Conservation (phyloP, 2,797 vertebrate genomes). For the Rallus crepitans region DNA sequence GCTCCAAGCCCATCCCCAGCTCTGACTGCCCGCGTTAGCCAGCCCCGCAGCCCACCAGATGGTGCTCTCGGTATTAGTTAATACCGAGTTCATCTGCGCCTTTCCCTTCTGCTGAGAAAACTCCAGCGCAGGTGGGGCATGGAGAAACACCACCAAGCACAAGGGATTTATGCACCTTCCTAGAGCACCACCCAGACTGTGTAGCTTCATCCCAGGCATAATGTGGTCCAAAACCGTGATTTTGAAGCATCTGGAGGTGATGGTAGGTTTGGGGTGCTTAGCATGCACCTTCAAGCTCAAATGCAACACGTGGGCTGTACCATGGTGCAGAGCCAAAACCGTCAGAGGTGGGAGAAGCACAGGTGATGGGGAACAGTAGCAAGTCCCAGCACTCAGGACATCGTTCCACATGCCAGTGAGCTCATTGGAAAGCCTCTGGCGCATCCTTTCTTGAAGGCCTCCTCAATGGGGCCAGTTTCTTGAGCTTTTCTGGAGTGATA, state of each 20-base stretch:
- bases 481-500: neutral
- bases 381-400: neutral
- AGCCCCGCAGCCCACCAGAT: constrained; percentile 58
- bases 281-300: neutral
- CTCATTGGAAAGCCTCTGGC: neutral
- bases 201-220: rapidly evolving
- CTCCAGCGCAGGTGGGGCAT: neutral
- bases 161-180: neutral
- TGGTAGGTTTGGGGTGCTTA: neutral
- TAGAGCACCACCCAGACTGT: neutral
- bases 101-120: neutral
- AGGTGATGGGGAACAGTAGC: rapidly evolving
- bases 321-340: neutral
- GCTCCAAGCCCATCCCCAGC: neutral
- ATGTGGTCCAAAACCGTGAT: rapidly evolving
- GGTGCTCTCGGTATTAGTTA: constrained; percentile 67
- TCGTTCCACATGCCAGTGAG: rapidly evolving
- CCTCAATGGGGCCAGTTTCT: neutral
- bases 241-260: neutral
- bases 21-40: rapidly evolving
- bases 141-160: neutral
- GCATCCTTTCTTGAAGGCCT: neutral
- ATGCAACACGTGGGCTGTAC: rapidly evolving
- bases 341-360: neutral
- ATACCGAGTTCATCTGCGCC: neutral